Percentiles rank a stretch among this genome's conserved stretches.
phyloP scores from a whole-genome alignment of 2,888 invertebrate species.

The Oscheius onirici region DNA sequence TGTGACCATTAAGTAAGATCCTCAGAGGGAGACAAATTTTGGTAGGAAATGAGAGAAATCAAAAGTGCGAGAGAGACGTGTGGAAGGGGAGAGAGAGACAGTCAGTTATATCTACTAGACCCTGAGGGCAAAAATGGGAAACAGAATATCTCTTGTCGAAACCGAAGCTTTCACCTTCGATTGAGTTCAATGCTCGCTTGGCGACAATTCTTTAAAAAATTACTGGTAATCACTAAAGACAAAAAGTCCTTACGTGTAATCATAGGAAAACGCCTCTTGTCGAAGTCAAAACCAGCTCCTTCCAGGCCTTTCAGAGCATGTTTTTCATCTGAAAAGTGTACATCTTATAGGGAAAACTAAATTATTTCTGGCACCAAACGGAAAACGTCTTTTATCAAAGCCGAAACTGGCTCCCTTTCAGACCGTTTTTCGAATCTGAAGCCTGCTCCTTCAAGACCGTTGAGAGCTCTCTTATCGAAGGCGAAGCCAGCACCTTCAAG shows the following conservation, averaged over 20 bases:
- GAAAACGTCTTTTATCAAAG: conserved; percentile 45
- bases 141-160: conserved; percentile 44
- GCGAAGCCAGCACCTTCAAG: conserved; percentile 44
- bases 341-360: not conserved
- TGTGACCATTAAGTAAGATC: not conserved
- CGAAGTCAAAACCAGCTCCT: conserved; percentile 53
- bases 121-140: conserved; percentile 12
- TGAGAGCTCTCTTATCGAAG: conserved; percentile 29
- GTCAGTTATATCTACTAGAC: conserved; percentile 5
- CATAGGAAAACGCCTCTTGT: conserved; percentile 37
- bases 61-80: not conserved
- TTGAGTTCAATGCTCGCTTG: conserved; percentile 47
- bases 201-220: conserved; percentile 32
- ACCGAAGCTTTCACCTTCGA: conserved; percentile 49
- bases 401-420: conserved; percentile 53
- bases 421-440: conserved; percentile 42
- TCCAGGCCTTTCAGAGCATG: conserved; percentile 48
- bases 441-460: conserved; percentile 36
- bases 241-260: not conserved
- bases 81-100: not conserved
- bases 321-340: conserved; percentile 34
- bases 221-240: not conserved
- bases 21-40: too few species aligned
- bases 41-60: not conserved
- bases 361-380: not conserved